Evolutionary conservation across 2,797 vertebrate species (phyloP).

Genomic region (Anguilla megastoma): DNA sequence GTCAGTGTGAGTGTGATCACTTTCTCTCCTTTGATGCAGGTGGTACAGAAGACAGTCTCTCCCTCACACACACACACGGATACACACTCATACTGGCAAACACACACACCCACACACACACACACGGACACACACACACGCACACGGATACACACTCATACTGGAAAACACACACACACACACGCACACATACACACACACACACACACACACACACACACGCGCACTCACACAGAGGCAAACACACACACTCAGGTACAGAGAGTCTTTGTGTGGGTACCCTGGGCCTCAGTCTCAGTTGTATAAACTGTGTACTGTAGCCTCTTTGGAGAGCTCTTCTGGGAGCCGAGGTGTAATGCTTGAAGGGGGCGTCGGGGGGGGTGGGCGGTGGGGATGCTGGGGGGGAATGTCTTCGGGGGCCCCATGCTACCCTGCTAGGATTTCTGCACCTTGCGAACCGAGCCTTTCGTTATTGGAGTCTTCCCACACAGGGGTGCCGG

Average conservation of each 20-base stretch:
- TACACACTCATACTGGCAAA: neutral
- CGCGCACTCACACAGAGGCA: neutral
- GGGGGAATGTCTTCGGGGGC: slow-evolving; percentile 61
- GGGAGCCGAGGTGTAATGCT: slow-evolving; percentile 51
- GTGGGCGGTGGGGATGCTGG: slow-evolving; percentile 39
- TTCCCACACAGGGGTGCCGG: slow-evolving; percentile 47
- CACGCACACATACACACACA: no score
- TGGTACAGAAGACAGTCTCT: neutral
- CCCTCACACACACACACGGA: neutral
- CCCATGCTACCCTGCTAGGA: slow-evolving; percentile 62
- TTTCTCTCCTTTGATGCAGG: slow-evolving; percentile 4
- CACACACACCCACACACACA: no score
- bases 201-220: neutral
- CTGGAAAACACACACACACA: no score
- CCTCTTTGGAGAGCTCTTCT: slow-evolving; percentile 38
- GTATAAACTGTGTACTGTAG: slow-evolving; percentile 22
- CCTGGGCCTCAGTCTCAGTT: neutral
- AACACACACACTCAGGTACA: neutral
- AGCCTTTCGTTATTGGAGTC: slow-evolving; percentile 53
- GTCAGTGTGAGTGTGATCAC: slow-evolving; percentile 16
- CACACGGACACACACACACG: no score
- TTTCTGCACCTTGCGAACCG: slow-evolving; percentile 44
- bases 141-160: no score
- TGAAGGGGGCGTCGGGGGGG: slow-evolving; percentile 57
- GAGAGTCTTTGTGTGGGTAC: slow-evolving; percentile 8